Percentiles rank a stretch among this genome's conserved stretches.
phyloP scores from a whole-genome alignment of 1,140 invertebrate genomes.

The Thaumetopoea pityocampa region DNA sequence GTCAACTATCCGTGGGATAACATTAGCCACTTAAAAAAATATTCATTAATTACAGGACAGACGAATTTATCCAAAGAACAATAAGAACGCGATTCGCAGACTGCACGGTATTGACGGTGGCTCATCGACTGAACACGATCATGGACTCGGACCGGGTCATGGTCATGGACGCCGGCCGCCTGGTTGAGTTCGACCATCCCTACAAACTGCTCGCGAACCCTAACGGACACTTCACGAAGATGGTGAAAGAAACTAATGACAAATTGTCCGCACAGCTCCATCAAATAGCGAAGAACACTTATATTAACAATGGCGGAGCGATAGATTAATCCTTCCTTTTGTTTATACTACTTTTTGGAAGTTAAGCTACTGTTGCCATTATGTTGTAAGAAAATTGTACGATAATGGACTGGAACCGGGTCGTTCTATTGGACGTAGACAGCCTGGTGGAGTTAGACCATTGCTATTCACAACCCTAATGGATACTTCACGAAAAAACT shows the following conservation, averaged over 20 bases:
- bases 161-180: constrained; percentile 82
- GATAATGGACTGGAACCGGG: no score
- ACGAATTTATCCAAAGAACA: constrained; percentile 79
- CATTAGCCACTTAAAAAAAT: no score
- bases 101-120: constrained; percentile 87
- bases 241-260: constrained; percentile 82
- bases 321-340: constrained; percentile 38
- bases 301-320: constrained; percentile 51
- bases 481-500: no score
- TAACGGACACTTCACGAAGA: constrained; percentile 80
- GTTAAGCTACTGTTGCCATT: constrained; percentile 4
- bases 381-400: constrained; percentile 3
- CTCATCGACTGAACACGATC: constrained; percentile 89
- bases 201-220: constrained; percentile 77
- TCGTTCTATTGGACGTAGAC: background rate
- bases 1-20: no score
- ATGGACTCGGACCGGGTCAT: constrained; percentile 87
- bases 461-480: background rate
- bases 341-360: constrained; percentile 17
- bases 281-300: constrained; percentile 63
- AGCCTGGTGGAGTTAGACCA: background rate
- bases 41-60: constrained; percentile 72
- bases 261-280: constrained; percentile 65
- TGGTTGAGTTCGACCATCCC: constrained; percentile 79
- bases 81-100: constrained; percentile 78